These are phyloP conservation scores for Salpingus planirostris DNA, from an alignment of 2,888 invertebrate genomes.

Conservation along the genomic window DNA sequence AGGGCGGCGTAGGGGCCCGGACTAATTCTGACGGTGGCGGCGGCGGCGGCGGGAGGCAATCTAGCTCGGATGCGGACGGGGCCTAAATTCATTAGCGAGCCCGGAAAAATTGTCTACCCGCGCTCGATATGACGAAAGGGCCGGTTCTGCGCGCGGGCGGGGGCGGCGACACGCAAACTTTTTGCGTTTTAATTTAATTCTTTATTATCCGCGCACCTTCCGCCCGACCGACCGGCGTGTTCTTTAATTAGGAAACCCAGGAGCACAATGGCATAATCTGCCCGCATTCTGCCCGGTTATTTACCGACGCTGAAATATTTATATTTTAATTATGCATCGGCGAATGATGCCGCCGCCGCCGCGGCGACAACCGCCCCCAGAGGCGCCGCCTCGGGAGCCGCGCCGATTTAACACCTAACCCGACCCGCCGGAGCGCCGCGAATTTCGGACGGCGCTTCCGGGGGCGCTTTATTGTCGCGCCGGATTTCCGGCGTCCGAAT, in stretches of 20 bases:
- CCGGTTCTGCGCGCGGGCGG: too few species aligned
- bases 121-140: slow-evolving; percentile 29
- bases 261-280: slow-evolving; percentile 16
- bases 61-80: slow-evolving; percentile 30
- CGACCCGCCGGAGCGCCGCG: too few species aligned
- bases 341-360: too few species aligned
- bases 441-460: too few species aligned
- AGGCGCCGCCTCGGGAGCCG: too few species aligned
- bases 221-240: slow-evolving; percentile 15
- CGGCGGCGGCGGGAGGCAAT: slow-evolving; percentile 34
- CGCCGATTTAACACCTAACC: too few species aligned
- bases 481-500: too few species aligned
- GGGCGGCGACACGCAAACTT: slow-evolving; percentile 20
- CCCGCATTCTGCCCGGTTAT: slow-evolving; percentile 8
- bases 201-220: slow-evolving; percentile 26
- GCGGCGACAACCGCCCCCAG: too few species aligned
- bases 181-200: slow-evolving; percentile 27
- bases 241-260: slow-evolving; percentile 17
- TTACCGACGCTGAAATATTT: slow-evolving; percentile 10
- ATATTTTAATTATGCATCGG: slow-evolving; percentile 13
- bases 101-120: slow-evolving; percentile 35
- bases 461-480: too few species aligned
- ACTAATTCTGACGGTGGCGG: slow-evolving; percentile 35
- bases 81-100: slow-evolving; percentile 39
- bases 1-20: slow-evolving; percentile 28